Evolutionary conservation across 2,797 vertebrate species (phyloP).

Genomic region (Esox masquinongy): DNA sequence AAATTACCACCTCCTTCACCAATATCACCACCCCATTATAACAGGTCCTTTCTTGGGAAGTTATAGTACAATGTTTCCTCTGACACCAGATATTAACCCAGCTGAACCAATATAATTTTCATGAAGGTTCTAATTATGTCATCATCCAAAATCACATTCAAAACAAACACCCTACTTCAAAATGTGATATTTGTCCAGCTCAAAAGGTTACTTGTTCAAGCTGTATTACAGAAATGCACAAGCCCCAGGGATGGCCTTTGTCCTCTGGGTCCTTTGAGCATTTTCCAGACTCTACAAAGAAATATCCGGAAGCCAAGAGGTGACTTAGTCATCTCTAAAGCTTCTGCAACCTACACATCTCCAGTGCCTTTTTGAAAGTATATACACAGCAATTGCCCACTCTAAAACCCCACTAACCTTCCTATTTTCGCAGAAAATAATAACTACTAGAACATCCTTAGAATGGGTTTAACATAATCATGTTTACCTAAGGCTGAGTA

Average conservation of each 20-base stretch:
- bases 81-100: no score
- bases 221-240: constrained; percentile 26
- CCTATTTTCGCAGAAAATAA: constrained; percentile 1
- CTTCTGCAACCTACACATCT: constrained; percentile 8
- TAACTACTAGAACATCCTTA: constrained; percentile 13
- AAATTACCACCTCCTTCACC: no score
- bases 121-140: not conserved
- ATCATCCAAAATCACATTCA: not conserved
- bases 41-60: no score
- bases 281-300: not conserved
- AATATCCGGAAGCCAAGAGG: constrained; percentile 30
- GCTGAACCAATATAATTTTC: not conserved
- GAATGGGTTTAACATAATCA: constrained; percentile 48
- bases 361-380: not conserved
- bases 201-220: not conserved
- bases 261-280: constrained; percentile 33
- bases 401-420: not conserved
- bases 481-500: constrained; percentile 25
- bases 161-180: not conserved
- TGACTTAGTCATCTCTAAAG: constrained; percentile 29
- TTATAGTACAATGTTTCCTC: no score
- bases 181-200: not conserved
- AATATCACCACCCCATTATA: no score
- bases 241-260: constrained; percentile 37
- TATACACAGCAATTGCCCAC: not conserved